These are phyloP conservation scores for Drosophila mimetica DNA, from an alignment of 2,888 invertebrate species.

Conservation along the genomic window DNA sequence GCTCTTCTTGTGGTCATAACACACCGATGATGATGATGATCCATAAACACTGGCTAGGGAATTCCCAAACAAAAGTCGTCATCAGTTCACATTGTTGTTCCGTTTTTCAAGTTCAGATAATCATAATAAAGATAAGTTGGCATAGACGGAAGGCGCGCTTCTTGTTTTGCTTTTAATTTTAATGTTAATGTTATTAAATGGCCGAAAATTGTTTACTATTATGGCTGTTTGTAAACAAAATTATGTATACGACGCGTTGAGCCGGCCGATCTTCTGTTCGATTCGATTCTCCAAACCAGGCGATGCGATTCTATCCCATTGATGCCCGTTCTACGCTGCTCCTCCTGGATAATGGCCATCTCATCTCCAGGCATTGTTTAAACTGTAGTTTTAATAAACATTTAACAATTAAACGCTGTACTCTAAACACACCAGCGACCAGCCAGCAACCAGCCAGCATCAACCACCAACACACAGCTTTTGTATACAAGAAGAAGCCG, in stretches of 20 bases:
- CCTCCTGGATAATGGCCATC: conserved; percentile 17
- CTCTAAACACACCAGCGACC: conserved; percentile 73
- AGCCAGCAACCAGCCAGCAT: neutral
- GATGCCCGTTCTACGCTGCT: conserved; percentile 44
- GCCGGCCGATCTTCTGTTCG: conserved; percentile 49
- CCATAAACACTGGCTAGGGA: conserved; percentile 61
- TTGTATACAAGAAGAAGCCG: conserved; percentile 48
- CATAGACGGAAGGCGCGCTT: conserved; percentile 22
- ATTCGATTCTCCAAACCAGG: conserved; percentile 60
- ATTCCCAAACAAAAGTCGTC: conserved; percentile 81
- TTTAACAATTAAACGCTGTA: conserved; percentile 78
- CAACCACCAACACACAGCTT: conserved; percentile 5
- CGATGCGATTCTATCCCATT: conserved; percentile 69
- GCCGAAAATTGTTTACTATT: conserved; percentile 81
- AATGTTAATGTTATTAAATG: conserved; percentile 82
- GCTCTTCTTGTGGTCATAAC: conserved; percentile 12
- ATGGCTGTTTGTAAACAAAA: conserved; percentile 77
- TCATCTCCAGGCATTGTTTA: conserved; percentile 68
- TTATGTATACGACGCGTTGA: conserved; percentile 75
- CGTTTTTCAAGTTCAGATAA: conserved; percentile 77
- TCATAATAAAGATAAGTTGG: conserved; percentile 75
- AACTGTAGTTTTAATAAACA: conserved; percentile 79
- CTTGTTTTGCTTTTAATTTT: conserved; percentile 79
- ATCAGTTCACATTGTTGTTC: conserved; percentile 55
- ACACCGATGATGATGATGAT: too few relatives aligned